Percentiles rank a stretch among this genome's conserved stretches.
These are phyloP conservation scores for Ammodytes dubius DNA, from an alignment of 2,113 vertebrate genomes.

Conservation along the genomic window DNA sequence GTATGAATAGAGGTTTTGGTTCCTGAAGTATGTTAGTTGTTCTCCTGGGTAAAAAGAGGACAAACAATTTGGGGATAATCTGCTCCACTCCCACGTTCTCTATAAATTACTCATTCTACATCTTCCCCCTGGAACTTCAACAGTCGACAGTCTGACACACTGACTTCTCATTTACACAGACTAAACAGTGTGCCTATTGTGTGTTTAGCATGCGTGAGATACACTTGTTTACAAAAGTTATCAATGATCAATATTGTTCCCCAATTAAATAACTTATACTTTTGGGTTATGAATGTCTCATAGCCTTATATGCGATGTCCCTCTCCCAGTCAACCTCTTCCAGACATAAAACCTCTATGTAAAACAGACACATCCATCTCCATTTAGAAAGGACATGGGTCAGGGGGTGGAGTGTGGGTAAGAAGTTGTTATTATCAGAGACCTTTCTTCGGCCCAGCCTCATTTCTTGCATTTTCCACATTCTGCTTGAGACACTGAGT, in stretches of 20 bases:
- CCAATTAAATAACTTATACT: background rate
- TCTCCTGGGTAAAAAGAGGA: constrained; percentile 64
- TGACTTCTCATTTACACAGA: constrained; percentile 39
- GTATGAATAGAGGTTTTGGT: constrained; percentile 75
- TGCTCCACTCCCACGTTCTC: constrained; percentile 53
- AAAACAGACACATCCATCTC: constrained; percentile 32
- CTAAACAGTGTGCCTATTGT: constrained; percentile 52
- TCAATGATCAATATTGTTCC: constrained; percentile 7
- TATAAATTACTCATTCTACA: constrained; percentile 66
- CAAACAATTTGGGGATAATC: constrained; percentile 76
- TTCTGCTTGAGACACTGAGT: constrained; percentile 64
- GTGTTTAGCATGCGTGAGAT: constrained; percentile 24
- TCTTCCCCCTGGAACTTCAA: constrained; percentile 37
- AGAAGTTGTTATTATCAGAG: constrained; percentile 64
- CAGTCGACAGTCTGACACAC: constrained; percentile 41
- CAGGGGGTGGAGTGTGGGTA: constrained; percentile 63
- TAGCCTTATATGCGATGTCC: background rate
- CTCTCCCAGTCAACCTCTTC: background rate
- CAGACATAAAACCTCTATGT: constrained; percentile 36
- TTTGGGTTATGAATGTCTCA: background rate
- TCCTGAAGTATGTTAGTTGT: constrained; percentile 65
- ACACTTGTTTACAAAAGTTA: background rate
- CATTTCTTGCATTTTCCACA: constrained; percentile 71
- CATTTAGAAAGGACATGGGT: constrained; percentile 48
- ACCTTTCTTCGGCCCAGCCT: constrained; percentile 56